These are phyloP conservation scores for Ectropis crepuscularia DNA, from an alignment of 2,888 invertebrate genomes.

Conservation along the genomic window DNA sequence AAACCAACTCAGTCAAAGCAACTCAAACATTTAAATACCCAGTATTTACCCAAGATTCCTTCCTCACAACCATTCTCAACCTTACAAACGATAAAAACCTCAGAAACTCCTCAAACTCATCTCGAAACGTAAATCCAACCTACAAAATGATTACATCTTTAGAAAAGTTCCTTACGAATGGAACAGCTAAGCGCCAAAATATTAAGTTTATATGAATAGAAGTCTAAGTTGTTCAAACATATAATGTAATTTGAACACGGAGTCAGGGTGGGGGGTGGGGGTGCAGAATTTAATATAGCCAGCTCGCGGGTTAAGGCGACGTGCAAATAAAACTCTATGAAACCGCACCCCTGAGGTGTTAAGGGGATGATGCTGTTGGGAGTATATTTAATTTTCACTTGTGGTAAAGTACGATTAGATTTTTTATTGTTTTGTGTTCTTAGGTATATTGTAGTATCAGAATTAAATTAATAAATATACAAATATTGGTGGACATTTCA, in stretches of 20 bases:
- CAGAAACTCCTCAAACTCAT: slow-evolving; percentile 7
- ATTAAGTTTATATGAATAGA: slow-evolving; percentile 45
- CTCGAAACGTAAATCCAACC: background rate
- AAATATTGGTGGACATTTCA: too few relatives aligned
- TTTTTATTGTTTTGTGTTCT: too few relatives aligned
- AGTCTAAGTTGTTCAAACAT: slow-evolving; percentile 54
- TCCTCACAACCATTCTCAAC: slow-evolving; percentile 14
- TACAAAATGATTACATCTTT: slow-evolving; percentile 14
- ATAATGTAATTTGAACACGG: slow-evolving; percentile 68
- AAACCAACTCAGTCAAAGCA: slow-evolving; percentile 11
- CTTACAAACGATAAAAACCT: slow-evolving; percentile 12
- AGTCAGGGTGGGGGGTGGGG: slow-evolving; percentile 33
- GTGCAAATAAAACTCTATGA: slow-evolving; percentile 79
- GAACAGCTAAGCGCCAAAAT: slow-evolving; percentile 40
- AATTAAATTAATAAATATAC: too few relatives aligned
- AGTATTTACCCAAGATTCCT: slow-evolving; percentile 18
- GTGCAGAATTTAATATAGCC: slow-evolving; percentile 78
- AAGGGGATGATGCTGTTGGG: slow-evolving; percentile 50
- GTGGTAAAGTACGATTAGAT: too few relatives aligned
- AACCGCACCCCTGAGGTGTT: slow-evolving; percentile 65
- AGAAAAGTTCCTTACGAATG: slow-evolving; percentile 19
- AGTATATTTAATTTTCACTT: background rate
- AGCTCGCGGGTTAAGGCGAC: slow-evolving; percentile 79
- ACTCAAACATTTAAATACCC: slow-evolving; percentile 21
- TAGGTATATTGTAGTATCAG: too few relatives aligned